A percentile compares a stretch with the other conserved stretches of the same genome.
phyloP scores from a whole-genome alignment of 2,113 vertebrate species.

The Eretmochelys imbricata region DNA sequence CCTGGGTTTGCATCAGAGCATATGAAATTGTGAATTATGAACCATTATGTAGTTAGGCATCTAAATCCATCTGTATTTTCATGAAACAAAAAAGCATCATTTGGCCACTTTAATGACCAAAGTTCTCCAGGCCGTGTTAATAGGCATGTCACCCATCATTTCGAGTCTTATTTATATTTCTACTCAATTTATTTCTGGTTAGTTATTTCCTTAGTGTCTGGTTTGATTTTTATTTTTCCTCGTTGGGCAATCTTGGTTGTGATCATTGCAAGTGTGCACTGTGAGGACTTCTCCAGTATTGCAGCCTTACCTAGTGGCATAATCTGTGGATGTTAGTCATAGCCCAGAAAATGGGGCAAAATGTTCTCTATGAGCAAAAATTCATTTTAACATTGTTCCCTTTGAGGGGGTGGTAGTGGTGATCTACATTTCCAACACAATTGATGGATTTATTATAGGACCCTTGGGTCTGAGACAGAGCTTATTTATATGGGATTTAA shows the following conservation, averaged over 20 bases:
- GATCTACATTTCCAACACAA: background rate
- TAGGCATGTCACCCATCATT: background rate
- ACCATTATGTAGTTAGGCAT: background rate
- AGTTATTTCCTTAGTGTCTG: background rate
- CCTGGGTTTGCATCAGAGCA: background rate
- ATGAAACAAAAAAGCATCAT: background rate
- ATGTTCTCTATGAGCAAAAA: slow-evolving; percentile 55
- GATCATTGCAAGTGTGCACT: background rate
- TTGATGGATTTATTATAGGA: slow-evolving; percentile 43
- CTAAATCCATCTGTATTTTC: background rate
- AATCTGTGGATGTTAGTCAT: slow-evolving; percentile 21
- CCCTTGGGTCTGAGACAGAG: slow-evolving; percentile 38
- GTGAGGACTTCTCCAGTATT: background rate
- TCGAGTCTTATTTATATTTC: background rate
- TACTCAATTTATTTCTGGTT: background rate
- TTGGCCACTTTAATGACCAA: background rate
- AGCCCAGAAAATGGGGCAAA: slow-evolving; percentile 20
- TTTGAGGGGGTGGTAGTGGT: background rate
- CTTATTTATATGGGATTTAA: slow-evolving; percentile 8
- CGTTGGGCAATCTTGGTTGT: background rate
- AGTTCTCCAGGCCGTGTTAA: background rate
- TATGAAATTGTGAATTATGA: background rate
- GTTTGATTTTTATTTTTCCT: background rate
- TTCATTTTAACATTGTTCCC: slow-evolving; percentile 41
- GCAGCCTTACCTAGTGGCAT: background rate